Evolutionary conservation across 1,140 invertebrate species (phyloP), one percentile per base, ranked within the genome.

Genomic region (Anoplolepis gracilipes): DNA sequence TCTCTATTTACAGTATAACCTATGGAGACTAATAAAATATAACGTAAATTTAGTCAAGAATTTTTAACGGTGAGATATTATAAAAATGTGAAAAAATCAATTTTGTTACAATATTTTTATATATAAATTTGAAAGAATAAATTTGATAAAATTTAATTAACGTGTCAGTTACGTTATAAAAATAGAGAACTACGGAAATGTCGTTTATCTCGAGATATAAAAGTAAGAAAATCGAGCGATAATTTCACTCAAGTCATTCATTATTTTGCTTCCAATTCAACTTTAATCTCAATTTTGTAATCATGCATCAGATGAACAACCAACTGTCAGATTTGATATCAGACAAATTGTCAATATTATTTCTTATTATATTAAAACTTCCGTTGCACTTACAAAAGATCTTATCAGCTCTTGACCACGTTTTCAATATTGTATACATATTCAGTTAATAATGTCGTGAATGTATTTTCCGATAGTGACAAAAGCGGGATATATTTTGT

Each of bases 71-170:
- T 36, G 6, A 30, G 53, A 82, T 42, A 46, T 28, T 69, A 46
- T 33, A 19, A 61, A 82, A 82, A 81, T 28, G 10, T 28, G 3
- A 30, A 81, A 49, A 57, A 70, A 73, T 59, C 6, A 59, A 82
- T 82, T 46, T 39, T 33, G 3, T 11, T 39, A 39, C 42, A 53
- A 55, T 53, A 13, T 25, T 46, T 57, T 28, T 42, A n/a, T 25
- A 57, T 22, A 57, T 25, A 39, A 75, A 75, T 75, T 36, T 75
- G 13, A 25, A 59, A 59, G 13, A 36, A 36, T 39, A 75, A 57
- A n/a, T 72, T 73, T 57, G 53, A n/a, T 11, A 22, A 57, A 57
- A n/a, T 57, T 73, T 55, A 73, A 73, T 33, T n/a, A 53, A 72
- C 49, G 36, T 10, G 2, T 70, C 19, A 13, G n/a, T 53, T 33